Base-by-base conservation (phyloP, 2,888 invertebrate species). In the Papilio demoleus region DNA sequence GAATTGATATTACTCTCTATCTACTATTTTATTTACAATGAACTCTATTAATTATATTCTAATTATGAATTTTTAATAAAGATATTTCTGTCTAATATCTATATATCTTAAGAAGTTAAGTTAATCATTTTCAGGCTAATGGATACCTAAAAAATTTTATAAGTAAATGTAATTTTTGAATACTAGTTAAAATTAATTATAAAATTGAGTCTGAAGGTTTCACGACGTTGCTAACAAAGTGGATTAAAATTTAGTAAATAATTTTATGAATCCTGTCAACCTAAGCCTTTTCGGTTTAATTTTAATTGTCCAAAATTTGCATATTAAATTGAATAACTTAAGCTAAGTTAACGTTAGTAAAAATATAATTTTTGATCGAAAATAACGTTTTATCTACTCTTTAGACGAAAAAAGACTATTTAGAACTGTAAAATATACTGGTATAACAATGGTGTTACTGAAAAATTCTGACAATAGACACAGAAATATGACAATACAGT, bases 211-310 rank as follows among this genome's bases (percentile, higher is more conserved):
- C 31, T 56, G 31, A 53, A n/a, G 31, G 53, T 17, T 50, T 50
- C 9, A 17, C 53, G 27, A 27, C 53, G 17, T 56, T 31, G n/a
- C 31, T 31, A 56, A 17, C 31, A 56, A 56, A 56, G 53, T 56
- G 53, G 31, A 56, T 56, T 56, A 56, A 56, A 56, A 56, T 56
- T 31, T 56, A 17, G 53, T 56, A 56, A 56, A 17, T 56, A 31
- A 17, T 31, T 3, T 31, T 56, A 56, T 31, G 11, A 56, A 31
- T 56, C 9, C n/a, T 11, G 31, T 31, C 53, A 56, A 56, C 27
- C 27, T n/a, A 53, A 53, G n/a, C 53, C 27, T 31, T 31, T 27
- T 27, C 53, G n/a, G 19, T 34, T 27, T 47, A 27, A 27, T 53
- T 27, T 27, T n/a, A 27, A 53, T 8, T 53, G 14, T n/a, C 6